Evolutionary conservation across 1,140 invertebrate species (phyloP).

Genomic region (Diplogasteroides magnus): DNA sequence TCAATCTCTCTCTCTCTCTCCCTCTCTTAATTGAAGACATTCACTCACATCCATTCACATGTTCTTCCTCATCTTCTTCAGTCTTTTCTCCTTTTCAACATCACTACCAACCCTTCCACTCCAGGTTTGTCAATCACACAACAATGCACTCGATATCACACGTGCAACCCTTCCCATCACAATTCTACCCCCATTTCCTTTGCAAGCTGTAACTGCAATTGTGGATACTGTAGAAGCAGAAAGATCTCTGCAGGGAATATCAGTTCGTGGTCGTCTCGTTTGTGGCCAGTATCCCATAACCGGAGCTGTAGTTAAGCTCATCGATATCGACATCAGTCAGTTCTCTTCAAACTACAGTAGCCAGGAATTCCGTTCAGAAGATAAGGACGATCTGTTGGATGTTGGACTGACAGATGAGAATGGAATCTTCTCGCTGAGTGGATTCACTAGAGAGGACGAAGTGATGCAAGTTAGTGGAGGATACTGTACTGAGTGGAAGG

Average conservation of each 20-base stretch:
- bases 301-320: neutral
- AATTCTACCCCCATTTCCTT: neutral
- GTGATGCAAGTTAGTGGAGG: neutral
- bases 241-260: neutral
- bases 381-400: neutral
- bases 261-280: neutral
- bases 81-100: neutral
- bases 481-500: neutral
- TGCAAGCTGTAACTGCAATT: neutral
- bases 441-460: neutral
- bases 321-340: neutral
- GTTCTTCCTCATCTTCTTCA: neutral
- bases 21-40: neutral
- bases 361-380: neutral
- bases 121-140: neutral
- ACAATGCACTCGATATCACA: no score
- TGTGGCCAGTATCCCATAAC: neutral
- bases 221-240: neutral
- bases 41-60: neutral
- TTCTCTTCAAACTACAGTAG: neutral
- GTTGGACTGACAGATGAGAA: neutral
- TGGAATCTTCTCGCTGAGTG: neutral
- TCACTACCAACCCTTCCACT: neutral
- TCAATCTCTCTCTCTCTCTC: neutral
- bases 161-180: neutral